Evolutionary conservation across 2,113 vertebrate genomes (phyloP), one percentile per base, ranked within the genome.

Genomic region (Nasalis larvatus): DNA sequence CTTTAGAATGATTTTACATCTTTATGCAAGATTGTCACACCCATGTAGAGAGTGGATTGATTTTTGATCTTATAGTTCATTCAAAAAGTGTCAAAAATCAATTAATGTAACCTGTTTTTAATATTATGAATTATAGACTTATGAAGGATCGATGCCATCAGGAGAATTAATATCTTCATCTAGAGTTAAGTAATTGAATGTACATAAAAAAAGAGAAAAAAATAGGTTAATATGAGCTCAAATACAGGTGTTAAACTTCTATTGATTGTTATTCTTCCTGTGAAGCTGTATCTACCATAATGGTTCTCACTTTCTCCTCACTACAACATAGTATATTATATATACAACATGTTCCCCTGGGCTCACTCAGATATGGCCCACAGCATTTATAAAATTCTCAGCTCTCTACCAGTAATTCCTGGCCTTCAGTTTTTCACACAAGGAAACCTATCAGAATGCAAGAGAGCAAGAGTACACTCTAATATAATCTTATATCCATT

Each of bases 1-100:
- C 13, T 80, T 95, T 86, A 80, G 8, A 89, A 68, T 42, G 4
- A 68, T 83, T 23, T 66, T 89, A 93, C 40, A 86, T 60, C 11
- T 87, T 89, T 52, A 91, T 27, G 4, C 8, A 76, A 4, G 21
- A 92, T 35, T 76, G 13, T 23, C 4, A 81, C 4, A 49, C 17
- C 14, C 66, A n/a, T 8, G 2, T 52, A 21, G 54, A 84, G 30
- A 66, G 1, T 20, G 13, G 45, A 7, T 18, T 95, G 27, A 37
- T 52, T 92, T 91, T 95, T 86, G 13, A 68, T 86, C 4, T 88
- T 85, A 3, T 35, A 73, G 80, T 93, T 95, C 13, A 80, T 56
- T 94, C 49, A 86, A 83, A 25, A 85, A 68, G 8, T 89, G 16
- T 68, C 45, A 89, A 91, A 95, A 91, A 71, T 37, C 42, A 93